Percentiles rank a stretch among this genome's conserved stretches.
Conservation (phyloP, 2,113 vertebrate species). For the Lamprologus lemairii region DNA sequence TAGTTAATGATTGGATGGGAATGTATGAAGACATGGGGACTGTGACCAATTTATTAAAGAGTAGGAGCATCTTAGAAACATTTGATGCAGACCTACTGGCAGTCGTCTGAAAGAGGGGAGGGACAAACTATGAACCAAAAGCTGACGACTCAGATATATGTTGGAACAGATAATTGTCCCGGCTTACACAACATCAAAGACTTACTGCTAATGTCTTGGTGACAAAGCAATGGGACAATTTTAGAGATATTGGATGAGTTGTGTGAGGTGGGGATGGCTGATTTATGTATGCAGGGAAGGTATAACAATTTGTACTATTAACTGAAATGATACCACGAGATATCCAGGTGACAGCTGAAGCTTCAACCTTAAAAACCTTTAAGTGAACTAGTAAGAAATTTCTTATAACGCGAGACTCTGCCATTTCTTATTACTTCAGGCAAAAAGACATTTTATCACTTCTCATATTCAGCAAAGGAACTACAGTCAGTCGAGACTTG, state of each 20-base stretch:
- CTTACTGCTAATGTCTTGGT: neutral
- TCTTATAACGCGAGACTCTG: neutral
- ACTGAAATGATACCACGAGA: neutral
- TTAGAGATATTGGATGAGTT: too few species aligned
- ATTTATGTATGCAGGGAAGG: neutral
- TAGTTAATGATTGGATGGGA: neutral
- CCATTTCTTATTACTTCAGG: neutral
- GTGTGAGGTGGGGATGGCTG: fast-evolving
- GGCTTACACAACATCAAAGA: neutral
- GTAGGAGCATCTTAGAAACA: neutral
- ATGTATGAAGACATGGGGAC: neutral
- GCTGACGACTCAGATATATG: neutral
- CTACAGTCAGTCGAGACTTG: neutral
- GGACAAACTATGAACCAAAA: neutral
- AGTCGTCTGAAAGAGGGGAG: neutral
- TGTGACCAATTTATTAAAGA: neutral
- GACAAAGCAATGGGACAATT: neutral
- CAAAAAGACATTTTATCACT: neutral
- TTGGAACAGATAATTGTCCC: neutral
- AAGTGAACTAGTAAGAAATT: neutral
- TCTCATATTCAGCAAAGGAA: neutral
- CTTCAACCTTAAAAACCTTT: neutral
- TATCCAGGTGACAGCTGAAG: neutral
- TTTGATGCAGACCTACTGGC: neutral
- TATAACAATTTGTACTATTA: neutral